Base-by-base conservation (phyloP, 2,888 invertebrate genomes). In the Ditula angustiorana region DNA sequence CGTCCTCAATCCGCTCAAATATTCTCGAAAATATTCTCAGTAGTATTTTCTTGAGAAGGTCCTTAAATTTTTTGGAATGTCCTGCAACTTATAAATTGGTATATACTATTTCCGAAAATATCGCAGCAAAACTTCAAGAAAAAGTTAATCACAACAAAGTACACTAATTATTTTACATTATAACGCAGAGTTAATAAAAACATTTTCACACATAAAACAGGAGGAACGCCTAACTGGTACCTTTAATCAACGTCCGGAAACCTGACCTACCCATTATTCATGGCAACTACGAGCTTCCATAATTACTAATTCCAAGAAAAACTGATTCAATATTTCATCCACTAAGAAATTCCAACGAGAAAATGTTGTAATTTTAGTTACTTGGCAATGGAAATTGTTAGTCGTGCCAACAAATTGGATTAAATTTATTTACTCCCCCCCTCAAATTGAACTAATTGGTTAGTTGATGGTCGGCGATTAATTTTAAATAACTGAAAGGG, bases 361-460 rank as follows among this genome's bases (percentile, higher is more conserved):
- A 67, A 69, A 62, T 61, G 28, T 68, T 67, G 66, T 69, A 69
- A 67, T 69, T 69, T 67, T 56, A 46, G 50, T 41, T 68, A 68
- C 67, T 69, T 67, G 63, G 69, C 67, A 71, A 69, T 69, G 67
- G 64, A 53, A 47, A 70, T 66, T 60, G 68, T 66, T 68, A 67
- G 62, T 63, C 47, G 60, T 66, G 65, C 66, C 71, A 70, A 72
- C 61, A 68, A 70, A 67, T 58, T 61, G 68, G 66, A 68, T 72
- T 66, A 72, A 69, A 72, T 71, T 67, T 69, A 70, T 72, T 72
- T 68, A 67, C 67, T 67, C 68, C 68, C 69, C 72, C 67, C 69
- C 72, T 67, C 59, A 74, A 74, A 75, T 69, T 71, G 65, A 68
- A 68, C 72, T 74, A 77, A 77, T 74, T 75, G 76, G 70, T 69